Evolutionary conservation across 2,113 vertebrate species (phyloP).

Genomic region (Nothocercus julius): DNA sequence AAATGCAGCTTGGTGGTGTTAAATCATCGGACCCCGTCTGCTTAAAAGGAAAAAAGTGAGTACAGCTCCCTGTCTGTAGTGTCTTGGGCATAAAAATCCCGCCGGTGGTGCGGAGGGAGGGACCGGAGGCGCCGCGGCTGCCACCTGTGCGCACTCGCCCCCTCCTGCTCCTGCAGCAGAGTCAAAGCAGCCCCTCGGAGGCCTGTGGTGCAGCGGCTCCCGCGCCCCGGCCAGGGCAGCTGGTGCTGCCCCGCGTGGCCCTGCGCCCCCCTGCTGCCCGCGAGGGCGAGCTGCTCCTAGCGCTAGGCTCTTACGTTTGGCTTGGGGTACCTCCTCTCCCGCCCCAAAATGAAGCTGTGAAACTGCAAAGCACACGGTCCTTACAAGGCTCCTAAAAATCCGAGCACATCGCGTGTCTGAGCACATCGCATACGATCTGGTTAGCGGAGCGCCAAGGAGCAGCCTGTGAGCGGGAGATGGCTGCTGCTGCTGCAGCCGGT

Average conservation of each 20-base stretch:
- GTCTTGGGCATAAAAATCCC: not conserved
- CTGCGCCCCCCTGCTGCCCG: no score
- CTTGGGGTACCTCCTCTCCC: not conserved
- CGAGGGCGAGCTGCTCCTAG: not conserved
- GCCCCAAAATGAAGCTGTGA: not conserved
- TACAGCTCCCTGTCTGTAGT: not conserved
- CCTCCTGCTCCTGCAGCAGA: not conserved
- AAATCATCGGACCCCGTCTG: not conserved
- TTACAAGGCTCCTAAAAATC: not conserved
- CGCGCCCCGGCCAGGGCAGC: no score
- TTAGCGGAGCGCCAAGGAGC: not conserved
- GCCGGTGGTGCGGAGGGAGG: not conserved
- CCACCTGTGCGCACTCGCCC: not conserved
- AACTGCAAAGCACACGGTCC: not conserved
- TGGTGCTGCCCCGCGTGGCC: slow-evolving; percentile 58
- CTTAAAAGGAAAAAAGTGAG: not conserved
- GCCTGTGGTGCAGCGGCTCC: not conserved
- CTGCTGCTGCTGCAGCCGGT: slow-evolving; percentile 3
- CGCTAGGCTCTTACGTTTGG: not conserved
- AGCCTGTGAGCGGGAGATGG: not conserved
- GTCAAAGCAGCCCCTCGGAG: slow-evolving; percentile 10
- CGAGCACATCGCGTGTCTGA: not conserved
- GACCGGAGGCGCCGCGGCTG: not conserved
- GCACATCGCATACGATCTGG: slow-evolving; percentile 19
- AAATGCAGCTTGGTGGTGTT: not conserved